phyloP scores from a whole-genome alignment of 2,888 invertebrate genomes.

The Galerucella pusilla region DNA sequence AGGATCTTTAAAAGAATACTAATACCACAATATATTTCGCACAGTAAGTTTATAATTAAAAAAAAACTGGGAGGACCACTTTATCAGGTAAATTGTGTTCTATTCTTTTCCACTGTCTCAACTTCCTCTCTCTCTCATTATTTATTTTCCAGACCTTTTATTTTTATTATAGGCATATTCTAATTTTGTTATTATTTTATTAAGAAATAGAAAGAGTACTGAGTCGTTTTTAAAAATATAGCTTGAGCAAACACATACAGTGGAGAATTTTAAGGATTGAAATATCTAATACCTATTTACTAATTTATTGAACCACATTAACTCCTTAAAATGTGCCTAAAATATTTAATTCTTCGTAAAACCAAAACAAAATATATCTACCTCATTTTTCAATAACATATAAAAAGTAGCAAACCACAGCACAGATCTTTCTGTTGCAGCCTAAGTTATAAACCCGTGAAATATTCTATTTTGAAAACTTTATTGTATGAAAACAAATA shows the following conservation, averaged over 20 bases:
- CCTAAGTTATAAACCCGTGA: background rate
- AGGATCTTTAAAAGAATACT: too few relatives aligned
- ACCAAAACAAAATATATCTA: slow-evolving; percentile 33
- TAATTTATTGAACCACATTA: background rate
- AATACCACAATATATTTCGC: too few relatives aligned
- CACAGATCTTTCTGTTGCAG: background rate
- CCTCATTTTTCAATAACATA: slow-evolving; percentile 32
- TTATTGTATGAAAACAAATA: background rate
- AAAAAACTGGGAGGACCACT: slow-evolving; percentile 20
- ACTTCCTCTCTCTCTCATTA: too few relatives aligned
- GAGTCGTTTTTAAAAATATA: too few relatives aligned
- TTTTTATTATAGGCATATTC: too few relatives aligned
- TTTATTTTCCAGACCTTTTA: too few relatives aligned
- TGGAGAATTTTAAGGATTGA: background rate
- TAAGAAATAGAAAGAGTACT: too few relatives aligned
- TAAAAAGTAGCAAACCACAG: background rate
- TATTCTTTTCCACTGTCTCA: too few relatives aligned
- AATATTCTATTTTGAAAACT: background rate
- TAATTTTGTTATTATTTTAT: too few relatives aligned
- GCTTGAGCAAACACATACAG: background rate
- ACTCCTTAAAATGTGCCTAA: slow-evolving; percentile 31
- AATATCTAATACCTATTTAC: background rate
- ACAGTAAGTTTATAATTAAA: background rate
- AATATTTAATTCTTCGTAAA: slow-evolving; percentile 26
- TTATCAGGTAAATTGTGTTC: too few relatives aligned